Base-by-base conservation (phyloP, 2,888 invertebrate genomes). In the Lochmaea capreae region DNA sequence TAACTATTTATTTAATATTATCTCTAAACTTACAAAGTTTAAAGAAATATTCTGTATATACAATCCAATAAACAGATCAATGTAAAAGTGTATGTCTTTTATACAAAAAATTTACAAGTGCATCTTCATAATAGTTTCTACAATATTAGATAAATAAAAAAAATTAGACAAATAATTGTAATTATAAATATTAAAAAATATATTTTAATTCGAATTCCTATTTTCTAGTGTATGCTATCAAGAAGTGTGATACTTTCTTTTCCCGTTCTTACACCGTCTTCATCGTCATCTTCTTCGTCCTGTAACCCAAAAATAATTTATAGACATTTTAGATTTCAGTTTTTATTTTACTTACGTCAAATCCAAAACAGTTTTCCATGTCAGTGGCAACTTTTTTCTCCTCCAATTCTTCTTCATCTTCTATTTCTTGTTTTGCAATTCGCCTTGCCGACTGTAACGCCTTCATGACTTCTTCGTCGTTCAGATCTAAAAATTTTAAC, bases 321-420 rank as follows among this genome's bases (percentile, higher is more conserved):
- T n/a, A n/a, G n/a, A n/a, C 2, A 26, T 12, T 18, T 14, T 18
- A 18, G 1, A 58, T 26, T 43, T 61, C 6, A 43, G 33, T 6
- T 33, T 33, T 5, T 70, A 70, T 26, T 58, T 58, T 72, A 89
- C 90, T 89, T 84, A 93, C 94, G 86, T 95, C 95, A 87, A 95
- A 95, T 3, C 95, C 95, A 79, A 95, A 95, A 86, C 95, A 95
- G 18, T 92, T 92, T 83, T 94, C 91, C 87, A 95, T 95, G 80
- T 92, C 91, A 81, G 90, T 88, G 9, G 89, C 88, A 73, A 77
- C 78, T 80, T 85, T 85, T 73, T 84, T 84, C 14, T 85, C 84
- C 75, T 85, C 81, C 39, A 81, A 81, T n/a, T 80, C 81, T 42
- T 80, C 78, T 65, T 81, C 80, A 39, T 39, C 33, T 63, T 81